These are phyloP conservation scores for Leucoraja ocellata DNA, from an alignment of 2,797 vertebrate genomes.

Conservation along the genomic window DNA sequence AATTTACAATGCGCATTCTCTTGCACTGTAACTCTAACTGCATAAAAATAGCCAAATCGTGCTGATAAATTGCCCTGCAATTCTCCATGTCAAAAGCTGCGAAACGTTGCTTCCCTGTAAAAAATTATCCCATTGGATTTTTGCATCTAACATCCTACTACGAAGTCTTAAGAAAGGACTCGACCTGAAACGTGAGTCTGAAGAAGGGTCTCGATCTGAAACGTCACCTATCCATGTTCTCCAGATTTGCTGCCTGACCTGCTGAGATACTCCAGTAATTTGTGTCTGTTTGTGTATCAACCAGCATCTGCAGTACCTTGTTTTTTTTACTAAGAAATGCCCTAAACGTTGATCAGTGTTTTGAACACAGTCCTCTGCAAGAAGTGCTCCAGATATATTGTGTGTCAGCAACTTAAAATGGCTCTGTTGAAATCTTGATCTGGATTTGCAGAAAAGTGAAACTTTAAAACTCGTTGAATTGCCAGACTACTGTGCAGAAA, in stretches of 20 bases:
- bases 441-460: background rate
- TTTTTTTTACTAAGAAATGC: background rate
- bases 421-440: background rate
- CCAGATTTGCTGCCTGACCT: too few species aligned
- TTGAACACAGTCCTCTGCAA: background rate
- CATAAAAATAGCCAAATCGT: background rate
- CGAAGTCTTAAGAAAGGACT: background rate
- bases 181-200: too few species aligned
- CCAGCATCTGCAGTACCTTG: too few species aligned
- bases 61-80: background rate
- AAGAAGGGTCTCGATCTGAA: too few species aligned
- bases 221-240: too few species aligned
- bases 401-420: background rate
- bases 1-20: background rate
- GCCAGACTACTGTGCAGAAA: background rate
- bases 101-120: background rate
- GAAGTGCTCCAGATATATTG: background rate
- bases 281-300: too few species aligned
- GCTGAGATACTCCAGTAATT: too few species aligned
- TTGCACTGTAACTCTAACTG: background rate
- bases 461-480: background rate
- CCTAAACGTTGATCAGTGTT: background rate
- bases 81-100: background rate
- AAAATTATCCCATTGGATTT: background rate
- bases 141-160: background rate